Conservation (phyloP, 2,888 invertebrate species). For the Syritta pipiens region DNA sequence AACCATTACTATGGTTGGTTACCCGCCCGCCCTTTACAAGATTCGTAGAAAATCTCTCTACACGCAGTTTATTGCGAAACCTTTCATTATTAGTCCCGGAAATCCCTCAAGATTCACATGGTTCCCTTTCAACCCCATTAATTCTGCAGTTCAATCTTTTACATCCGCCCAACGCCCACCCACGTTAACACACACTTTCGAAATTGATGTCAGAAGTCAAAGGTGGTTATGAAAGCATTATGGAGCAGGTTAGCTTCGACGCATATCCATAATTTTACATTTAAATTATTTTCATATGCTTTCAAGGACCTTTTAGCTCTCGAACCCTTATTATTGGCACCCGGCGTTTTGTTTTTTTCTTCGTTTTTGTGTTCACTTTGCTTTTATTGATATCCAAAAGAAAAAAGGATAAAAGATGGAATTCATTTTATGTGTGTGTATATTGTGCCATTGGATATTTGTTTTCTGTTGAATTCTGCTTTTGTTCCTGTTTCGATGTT, state of each 20-base stretch:
- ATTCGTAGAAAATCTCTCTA: no score
- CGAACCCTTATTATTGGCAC: conserved; percentile 13
- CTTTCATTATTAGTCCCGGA: neutral
- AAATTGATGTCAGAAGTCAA: conserved; percentile 34
- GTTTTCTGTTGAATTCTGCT: conserved; percentile 5
- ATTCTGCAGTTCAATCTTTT: conserved; percentile 19
- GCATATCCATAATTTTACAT: conserved; percentile 37
- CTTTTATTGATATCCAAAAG: conserved; percentile 7
- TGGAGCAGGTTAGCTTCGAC: conserved; percentile 4
- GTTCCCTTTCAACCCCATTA: conserved; percentile 9
- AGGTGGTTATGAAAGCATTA: conserved; percentile 12
- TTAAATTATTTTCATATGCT: conserved; percentile 41
- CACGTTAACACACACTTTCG: conserved; percentile 20
- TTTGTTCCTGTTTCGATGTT: conserved; percentile 1
- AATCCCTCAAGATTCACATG: conserved; percentile 4
- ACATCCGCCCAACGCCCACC: neutral
- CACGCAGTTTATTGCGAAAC: no score
- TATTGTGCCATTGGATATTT: conserved; percentile 26
- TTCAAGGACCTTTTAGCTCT: conserved; percentile 4
- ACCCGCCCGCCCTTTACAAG: no score
- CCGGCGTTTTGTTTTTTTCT: neutral
- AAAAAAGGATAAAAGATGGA: neutral
- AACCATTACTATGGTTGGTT: neutral
- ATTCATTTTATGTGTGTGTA: no score
- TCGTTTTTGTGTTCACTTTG: neutral